Percentiles rank a stretch among this genome's conserved stretches.
Conservation (phyloP, 2,113 vertebrate species). For the Nestor notabilis region DNA sequence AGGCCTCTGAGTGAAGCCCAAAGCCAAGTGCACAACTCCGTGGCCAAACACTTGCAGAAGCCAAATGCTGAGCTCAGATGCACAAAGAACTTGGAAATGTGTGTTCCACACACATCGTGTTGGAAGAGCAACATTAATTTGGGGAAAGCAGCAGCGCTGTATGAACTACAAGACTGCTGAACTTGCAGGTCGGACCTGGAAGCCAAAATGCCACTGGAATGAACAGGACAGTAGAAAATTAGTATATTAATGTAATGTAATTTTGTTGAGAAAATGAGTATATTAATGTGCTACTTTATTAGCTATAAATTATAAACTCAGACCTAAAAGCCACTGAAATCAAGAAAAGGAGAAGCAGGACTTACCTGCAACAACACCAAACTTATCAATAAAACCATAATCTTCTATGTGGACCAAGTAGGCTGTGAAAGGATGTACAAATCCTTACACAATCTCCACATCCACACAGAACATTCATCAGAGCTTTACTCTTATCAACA, state of each 20-base stretch:
- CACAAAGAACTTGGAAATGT: neutral
- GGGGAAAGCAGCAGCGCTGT: neutral
- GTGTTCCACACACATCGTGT: neutral
- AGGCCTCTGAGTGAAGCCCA: neutral
- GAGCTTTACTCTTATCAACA: neutral
- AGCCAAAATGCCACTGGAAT: neutral
- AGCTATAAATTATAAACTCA: neutral
- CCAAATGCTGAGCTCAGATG: neutral
- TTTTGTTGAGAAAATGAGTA: neutral
- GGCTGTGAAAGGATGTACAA: neutral
- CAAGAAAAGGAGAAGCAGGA: neutral
- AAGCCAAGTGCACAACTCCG: neutral
- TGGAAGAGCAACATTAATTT: neutral
- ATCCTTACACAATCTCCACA: neutral
- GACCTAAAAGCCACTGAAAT: neutral
- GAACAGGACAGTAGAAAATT: neutral
- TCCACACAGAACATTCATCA: neutral
- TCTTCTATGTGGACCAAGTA: neutral
- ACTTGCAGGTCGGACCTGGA: neutral
- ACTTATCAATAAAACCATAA: neutral
- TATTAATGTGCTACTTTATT: neutral
- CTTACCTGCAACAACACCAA: neutral
- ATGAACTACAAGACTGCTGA: neutral
- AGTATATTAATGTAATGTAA: neutral
- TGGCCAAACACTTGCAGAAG: neutral